Evolutionary conservation across 1,140 invertebrate species (phyloP).

Genomic region (Trinorchestia longiramus): DNA sequence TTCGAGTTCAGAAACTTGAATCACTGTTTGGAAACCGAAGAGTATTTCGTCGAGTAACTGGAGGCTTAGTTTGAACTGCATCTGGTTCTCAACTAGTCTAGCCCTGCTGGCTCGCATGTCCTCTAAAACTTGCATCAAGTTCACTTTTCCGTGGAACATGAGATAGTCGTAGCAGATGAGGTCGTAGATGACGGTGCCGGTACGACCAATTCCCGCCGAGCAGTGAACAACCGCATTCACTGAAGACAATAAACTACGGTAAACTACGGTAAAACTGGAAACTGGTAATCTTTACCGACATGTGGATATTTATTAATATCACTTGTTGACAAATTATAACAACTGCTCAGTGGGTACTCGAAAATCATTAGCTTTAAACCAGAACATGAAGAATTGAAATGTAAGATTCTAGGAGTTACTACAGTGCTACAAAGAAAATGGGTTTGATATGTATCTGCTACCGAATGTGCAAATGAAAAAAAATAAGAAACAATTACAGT

Average conservation of each 20-base stretch:
- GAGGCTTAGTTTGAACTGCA: slow-evolving; percentile 59
- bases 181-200: slow-evolving; percentile 60
- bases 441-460: too few species aligned
- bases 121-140: slow-evolving; percentile 55
- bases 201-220: slow-evolving; percentile 62
- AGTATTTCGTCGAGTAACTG: slow-evolving; percentile 59
- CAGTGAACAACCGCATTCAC: slow-evolving; percentile 61
- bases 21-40: slow-evolving; percentile 57
- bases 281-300: too few species aligned
- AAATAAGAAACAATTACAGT: too few species aligned
- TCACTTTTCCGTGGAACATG: neutral
- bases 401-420: too few species aligned
- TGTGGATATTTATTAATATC: too few species aligned
- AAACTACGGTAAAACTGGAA: neutral
- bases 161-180: slow-evolving; percentile 58
- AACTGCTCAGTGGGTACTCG: too few species aligned
- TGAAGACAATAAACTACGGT: neutral
- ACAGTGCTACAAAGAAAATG: too few species aligned
- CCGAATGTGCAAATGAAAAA: too few species aligned
- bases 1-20: slow-evolving; percentile 12
- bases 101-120: slow-evolving; percentile 56
- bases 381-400: too few species aligned
- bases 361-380: too few species aligned
- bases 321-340: too few species aligned
- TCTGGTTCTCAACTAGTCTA: slow-evolving; percentile 59